Percentiles rank a stretch among this genome's conserved stretches.
phyloP scores from a whole-genome alignment of 2,888 invertebrate genomes.

The Oscheius sp. region DNA sequence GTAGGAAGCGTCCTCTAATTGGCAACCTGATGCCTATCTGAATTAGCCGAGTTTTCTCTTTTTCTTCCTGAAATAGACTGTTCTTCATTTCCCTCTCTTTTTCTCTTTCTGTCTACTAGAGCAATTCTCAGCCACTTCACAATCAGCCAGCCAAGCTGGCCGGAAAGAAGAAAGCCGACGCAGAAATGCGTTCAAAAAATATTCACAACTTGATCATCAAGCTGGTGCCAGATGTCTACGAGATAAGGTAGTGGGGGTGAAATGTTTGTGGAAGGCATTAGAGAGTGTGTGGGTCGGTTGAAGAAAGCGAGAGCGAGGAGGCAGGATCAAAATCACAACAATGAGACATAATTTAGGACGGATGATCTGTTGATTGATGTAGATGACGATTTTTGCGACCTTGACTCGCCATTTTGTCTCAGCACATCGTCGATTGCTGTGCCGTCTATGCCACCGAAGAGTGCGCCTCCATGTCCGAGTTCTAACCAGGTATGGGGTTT shows the following conservation, averaged over 20 bases:
- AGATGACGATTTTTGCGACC: slow-evolving; percentile 60
- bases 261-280: slow-evolving; percentile 2
- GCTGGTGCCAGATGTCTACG: slow-evolving; percentile 37
- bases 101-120: slow-evolving; percentile 9
- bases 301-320: not conserved
- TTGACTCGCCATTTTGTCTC: slow-evolving; percentile 22
- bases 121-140: slow-evolving; percentile 1
- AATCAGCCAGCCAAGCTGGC: slow-evolving; percentile 18
- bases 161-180: slow-evolving; percentile 34
- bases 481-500: not conserved
- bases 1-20: too few species aligned
- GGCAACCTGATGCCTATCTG: too few species aligned
- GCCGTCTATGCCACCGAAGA: slow-evolving; percentile 33
- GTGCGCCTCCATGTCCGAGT: slow-evolving; percentile 39
- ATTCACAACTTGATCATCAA: slow-evolving; percentile 59
- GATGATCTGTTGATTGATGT: slow-evolving; percentile 67
- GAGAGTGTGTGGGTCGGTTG: not conserved
- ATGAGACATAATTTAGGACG: slow-evolving; percentile 57
- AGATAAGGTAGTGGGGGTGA: slow-evolving; percentile 32
- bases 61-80: not conserved
- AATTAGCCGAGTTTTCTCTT: too few species aligned
- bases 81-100: slow-evolving; percentile 14
- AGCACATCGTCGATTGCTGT: slow-evolving; percentile 25
- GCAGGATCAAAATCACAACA: not conserved
- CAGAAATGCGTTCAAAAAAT: slow-evolving; percentile 47